Evolutionary conservation across 2,888 invertebrate genomes (phyloP).

Genomic region (Patella pellucida): DNA sequence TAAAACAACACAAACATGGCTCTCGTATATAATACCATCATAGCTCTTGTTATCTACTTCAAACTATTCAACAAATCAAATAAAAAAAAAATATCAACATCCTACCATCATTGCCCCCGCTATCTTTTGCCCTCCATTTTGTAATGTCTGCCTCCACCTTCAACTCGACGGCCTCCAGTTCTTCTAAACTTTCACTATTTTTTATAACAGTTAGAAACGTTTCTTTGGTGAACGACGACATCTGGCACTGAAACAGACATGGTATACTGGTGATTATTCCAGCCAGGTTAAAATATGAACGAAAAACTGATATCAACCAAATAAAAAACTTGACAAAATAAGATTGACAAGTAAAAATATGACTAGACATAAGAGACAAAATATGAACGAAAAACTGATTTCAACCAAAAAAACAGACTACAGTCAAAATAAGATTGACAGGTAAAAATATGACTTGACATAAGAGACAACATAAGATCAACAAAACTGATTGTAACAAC

Average conservation of each 20-base stretch:
- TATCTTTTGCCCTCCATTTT: conserved; percentile 82
- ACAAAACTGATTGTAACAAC: no score
- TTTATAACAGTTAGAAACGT: conserved; percentile 87
- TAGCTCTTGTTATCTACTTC: no score
- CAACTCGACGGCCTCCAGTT: conserved; percentile 84
- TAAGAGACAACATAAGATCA: no score
- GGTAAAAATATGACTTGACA: no score
- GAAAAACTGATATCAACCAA: neutral
- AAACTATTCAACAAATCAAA: no score
- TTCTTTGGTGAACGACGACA: conserved; percentile 83
- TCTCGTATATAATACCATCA: no score
- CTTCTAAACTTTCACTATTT: conserved; percentile 84
- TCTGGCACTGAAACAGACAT: conserved; percentile 80
- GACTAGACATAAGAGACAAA: no score
- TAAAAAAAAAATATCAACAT: neutral
- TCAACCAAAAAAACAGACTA: neutral
- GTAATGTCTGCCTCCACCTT: conserved; percentile 85
- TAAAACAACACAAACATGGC: no score
- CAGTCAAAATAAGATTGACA: no score
- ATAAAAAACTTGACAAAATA: no score
- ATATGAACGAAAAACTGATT: neutral
- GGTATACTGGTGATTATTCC: neutral
- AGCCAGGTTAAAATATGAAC: neutral
- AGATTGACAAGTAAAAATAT: no score
- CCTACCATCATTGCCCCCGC: conserved; percentile 83